Evolutionary conservation across 2,888 invertebrate genomes (phyloP).

Genomic region (Gnatocerus cornutus): DNA sequence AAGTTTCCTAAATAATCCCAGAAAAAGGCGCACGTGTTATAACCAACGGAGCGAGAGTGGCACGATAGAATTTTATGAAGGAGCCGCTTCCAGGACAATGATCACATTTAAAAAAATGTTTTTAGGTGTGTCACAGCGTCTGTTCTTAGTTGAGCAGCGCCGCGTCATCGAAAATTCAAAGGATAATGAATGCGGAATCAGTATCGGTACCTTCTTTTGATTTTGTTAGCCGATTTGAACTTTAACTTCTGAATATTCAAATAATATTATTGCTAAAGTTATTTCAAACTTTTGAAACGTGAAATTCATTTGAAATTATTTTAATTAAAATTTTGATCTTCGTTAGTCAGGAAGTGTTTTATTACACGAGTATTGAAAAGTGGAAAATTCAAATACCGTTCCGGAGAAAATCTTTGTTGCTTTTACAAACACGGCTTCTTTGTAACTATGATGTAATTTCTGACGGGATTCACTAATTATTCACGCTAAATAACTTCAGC

Average conservation of each 20-base stretch:
- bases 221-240: conserved; percentile 42
- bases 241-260: conserved; percentile 48
- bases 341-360: conserved; percentile 28
- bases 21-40: conserved; percentile 22
- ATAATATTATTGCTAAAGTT: conserved; percentile 46
- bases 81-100: conserved; percentile 32
- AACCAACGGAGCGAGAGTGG: conserved; percentile 22
- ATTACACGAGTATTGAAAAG: conserved; percentile 28
- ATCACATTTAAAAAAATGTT: conserved; percentile 32
- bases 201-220: conserved; percentile 35
- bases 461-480: conserved; percentile 1
- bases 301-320: conserved; percentile 48
- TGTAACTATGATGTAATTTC: neutral
- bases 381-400: conserved; percentile 19
- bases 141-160: conserved; percentile 3
- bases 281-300: conserved; percentile 47
- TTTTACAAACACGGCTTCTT: conserved; percentile 7
- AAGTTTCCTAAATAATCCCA: conserved; percentile 12
- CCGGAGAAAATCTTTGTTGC: conserved; percentile 1
- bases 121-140: conserved; percentile 23
- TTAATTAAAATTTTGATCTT: conserved; percentile 49
- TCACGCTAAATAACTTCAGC: conserved; percentile 9
- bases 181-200: conserved; percentile 8
- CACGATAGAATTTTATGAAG: conserved; percentile 30
- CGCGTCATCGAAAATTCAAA: conserved; percentile 8